A percentile compares a stretch with the other conserved stretches of the same genome.
Conservation (phyloP, 2,113 vertebrate species). For the Marmota monax region DNA sequence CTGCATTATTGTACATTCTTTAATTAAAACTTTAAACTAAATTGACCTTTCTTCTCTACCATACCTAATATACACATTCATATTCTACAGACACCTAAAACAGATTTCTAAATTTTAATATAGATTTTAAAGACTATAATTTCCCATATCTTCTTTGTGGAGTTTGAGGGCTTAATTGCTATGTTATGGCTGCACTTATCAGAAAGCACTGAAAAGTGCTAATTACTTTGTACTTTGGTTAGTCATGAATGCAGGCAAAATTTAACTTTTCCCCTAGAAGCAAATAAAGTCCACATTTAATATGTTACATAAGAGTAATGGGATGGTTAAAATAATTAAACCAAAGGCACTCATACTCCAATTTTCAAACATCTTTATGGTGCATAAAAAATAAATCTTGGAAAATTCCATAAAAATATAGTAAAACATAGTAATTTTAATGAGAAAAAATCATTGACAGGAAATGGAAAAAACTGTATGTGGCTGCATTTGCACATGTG, state of each 20-base stretch:
- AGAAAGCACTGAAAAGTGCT: conserved; percentile 87
- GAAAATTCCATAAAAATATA: conserved; percentile 64
- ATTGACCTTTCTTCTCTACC: conserved; percentile 67
- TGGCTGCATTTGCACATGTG: accelerated
- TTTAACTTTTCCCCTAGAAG: conserved; percentile 86
- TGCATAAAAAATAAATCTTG: conserved; percentile 82
- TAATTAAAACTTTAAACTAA: conserved; percentile 68
- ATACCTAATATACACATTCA: conserved; percentile 63
- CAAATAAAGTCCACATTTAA: conserved; percentile 87
- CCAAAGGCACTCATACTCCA: conserved; percentile 77
- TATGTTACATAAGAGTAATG: conserved; percentile 86
- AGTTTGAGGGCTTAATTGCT: conserved; percentile 87
- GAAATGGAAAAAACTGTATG: background rate
- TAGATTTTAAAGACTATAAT: conserved; percentile 83
- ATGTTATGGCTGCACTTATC: conserved; percentile 86
- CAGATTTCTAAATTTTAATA: conserved; percentile 80
- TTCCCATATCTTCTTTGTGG: conserved; percentile 81
- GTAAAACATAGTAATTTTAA: conserved; percentile 26
- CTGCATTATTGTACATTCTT: conserved; percentile 14
- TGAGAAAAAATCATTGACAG: conserved; percentile 3
- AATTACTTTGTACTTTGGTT: conserved; percentile 88
- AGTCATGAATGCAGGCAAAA: conserved; percentile 85
- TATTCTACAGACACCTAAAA: conserved; percentile 65
- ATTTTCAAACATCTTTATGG: conserved; percentile 78
- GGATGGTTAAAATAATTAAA: conserved; percentile 88